Base-by-base conservation (phyloP, 2,797 vertebrate species). In the Podarcis lilfordi region DNA sequence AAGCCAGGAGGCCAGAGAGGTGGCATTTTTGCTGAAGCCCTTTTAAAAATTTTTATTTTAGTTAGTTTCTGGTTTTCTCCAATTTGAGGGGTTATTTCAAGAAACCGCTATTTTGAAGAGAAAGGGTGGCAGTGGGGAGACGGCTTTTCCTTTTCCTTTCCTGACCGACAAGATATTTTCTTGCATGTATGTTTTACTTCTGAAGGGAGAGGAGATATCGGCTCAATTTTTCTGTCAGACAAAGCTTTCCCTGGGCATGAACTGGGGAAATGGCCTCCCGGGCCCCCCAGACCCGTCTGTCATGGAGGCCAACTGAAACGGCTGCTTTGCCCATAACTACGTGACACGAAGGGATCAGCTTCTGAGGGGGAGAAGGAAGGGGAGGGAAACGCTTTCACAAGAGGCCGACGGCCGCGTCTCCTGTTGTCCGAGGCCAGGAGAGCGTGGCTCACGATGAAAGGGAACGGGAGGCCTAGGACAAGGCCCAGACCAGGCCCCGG, bases 341-440 rank as follows among this genome's bases (percentile, higher is more conserved):
- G 68, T 86, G 93, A 88, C 2, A n/a, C 11, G 1, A 72, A 8
- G 27, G 0, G 88, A 92, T 94, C 85, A 90, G 89, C 88, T 91
- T 80, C 92, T 35, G 83, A 77, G 80, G 80, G 87, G 91, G 85
- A 59, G 69, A 40, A 72, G 82, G 89, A 80, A 89, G 87, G 85
- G 72, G 80, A 35, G 82, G 86, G 86, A 84, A 86, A 88, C 23
- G 66, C 79, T 71, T 75, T 3, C 50, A 91, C 84, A 87, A 91
- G 89, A 66, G 80, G 43, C 79, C 3, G 50, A 78, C 89, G 68
- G 78, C 40, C 86, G 87, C 80, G 2, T 13, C 19, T 35, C 86
- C 3, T 4, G 84, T 23, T 81, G 45, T 86, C 29, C 21, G 32
- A 8, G 91, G 83, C 87, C 80, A n/a, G 1, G 1, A 7, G 81